Conservation (phyloP, 2,888 invertebrate species). For the Dasysyrphus tricinctus region DNA sequence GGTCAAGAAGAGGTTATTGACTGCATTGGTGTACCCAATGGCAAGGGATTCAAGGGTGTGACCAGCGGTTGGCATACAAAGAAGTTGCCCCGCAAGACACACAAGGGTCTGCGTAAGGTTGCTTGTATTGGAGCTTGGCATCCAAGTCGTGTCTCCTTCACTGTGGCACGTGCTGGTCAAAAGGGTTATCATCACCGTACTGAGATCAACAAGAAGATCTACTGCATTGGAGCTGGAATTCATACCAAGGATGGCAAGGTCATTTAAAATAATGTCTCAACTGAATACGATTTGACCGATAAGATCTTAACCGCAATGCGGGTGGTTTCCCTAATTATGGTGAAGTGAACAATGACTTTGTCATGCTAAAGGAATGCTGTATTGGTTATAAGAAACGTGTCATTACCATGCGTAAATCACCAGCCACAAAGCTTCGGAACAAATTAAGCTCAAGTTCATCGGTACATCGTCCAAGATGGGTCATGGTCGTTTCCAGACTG, state of each 20-base stretch:
- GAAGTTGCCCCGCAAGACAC: constrained; percentile 99
- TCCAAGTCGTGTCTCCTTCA: constrained; percentile 99
- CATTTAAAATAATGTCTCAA: constrained; percentile 98
- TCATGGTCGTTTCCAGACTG: constrained; percentile 99
- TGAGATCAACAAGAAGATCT: constrained; percentile 99
- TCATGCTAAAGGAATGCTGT: constrained; percentile 95
- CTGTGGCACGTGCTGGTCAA: constrained; percentile 96
- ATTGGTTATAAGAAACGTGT: constrained; percentile 98
- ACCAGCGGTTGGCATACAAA: constrained; percentile 99
- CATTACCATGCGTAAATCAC: constrained; percentile 88
- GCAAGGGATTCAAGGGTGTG: constrained; percentile 99
- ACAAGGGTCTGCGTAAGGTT: constrained; percentile 99
- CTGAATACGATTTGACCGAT: constrained; percentile 89
- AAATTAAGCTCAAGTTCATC: constrained; percentile 98
- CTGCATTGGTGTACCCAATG: constrained; percentile 99
- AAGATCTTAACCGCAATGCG: constrained; percentile 97
- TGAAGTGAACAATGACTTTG: constrained; percentile 98
- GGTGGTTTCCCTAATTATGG: constrained; percentile 99
- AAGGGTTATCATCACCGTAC: constrained; percentile 99
- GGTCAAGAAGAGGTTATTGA: constrained; percentile 99
- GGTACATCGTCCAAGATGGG: constrained; percentile 99
- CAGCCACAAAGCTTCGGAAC: constrained; percentile 97
- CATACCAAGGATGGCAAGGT: constrained; percentile 95
- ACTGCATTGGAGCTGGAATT: constrained; percentile 95
- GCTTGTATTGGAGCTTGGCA: constrained; percentile 99